Base-by-base conservation (phyloP, 2,888 invertebrate genomes). In the Timema cristinae region DNA sequence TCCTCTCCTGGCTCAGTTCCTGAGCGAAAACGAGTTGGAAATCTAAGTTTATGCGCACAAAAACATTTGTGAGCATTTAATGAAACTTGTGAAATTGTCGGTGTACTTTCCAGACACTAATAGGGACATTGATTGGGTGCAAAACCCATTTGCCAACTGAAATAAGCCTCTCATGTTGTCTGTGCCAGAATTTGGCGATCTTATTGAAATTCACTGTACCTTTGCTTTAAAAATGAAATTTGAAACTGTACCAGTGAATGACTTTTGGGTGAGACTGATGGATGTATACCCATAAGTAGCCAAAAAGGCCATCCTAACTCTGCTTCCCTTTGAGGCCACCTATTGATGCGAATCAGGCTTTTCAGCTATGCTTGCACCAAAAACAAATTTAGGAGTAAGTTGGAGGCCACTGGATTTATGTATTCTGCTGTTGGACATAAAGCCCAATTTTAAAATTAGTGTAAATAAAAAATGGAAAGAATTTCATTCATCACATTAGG, bases 381-480 rank as follows among this genome's bases (percentile, higher is more conserved):
- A 63, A 63, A 15, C 5, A 32, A 63, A 47, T 63, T 63, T 47
- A 5, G 13, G 47, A 63, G 11, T 7, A 63, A 2, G 47, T 63
- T 63, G 15, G 16, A 47, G 9, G 15, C 15, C 16, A 6, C 63
- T 10, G 13, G 63, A 63, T 15, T 47, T 63, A 47, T 47, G 47
- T 11, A 63, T 63, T 63, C 47, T 13, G 13, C 47, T 8, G 32
- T 16, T 10, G 47, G 10, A 63, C 47, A 63, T 63, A 47, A 15
- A 63, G 48, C 63, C 63, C 47, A 63, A 63, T 63, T 63, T 63
- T 7, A 63, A 9, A 47, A 47, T 48, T 32, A 63, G 32, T 63
- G 10, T 47, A 7, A 63, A n/a, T 15, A 6, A 13, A 32, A 63
- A 16, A 47, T 1, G 0, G 7, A 63, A 63, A 63, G 7, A n/a